These are phyloP conservation scores for Globodera ellingtonae DNA, from an alignment of 1,140 invertebrate species.

Conservation along the genomic window DNA sequence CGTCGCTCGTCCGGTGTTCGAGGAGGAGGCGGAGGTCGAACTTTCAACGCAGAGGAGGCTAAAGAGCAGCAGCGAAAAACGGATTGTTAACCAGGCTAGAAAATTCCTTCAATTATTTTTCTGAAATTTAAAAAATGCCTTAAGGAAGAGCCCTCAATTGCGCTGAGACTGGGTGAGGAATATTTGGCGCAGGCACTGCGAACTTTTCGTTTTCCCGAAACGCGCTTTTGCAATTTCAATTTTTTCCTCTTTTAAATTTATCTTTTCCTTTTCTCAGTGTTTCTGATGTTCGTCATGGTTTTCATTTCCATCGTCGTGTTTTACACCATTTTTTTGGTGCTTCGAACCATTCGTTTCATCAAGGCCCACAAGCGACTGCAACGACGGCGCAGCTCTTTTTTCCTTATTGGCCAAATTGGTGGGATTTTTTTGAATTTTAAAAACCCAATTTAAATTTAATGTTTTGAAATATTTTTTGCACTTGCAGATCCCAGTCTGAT, in stretches of 20 bases:
- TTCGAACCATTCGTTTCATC: constrained; percentile 38
- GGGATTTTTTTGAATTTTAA: not conserved
- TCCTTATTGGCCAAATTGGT: constrained; percentile 45
- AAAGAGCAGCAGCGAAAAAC: constrained; percentile 2
- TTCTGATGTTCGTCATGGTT: constrained; percentile 48
- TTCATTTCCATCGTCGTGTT: constrained; percentile 38
- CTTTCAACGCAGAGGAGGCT: constrained; percentile 2
- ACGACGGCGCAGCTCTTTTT: constrained; percentile 42
- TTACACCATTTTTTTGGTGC: constrained; percentile 50
- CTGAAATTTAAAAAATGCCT: not conserved
- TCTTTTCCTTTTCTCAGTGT: constrained; percentile 18
- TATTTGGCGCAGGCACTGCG: not conserved
- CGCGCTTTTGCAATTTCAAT: not conserved
- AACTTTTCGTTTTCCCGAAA: not conserved
- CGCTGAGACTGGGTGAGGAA: constrained; percentile 29
- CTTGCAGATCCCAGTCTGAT: constrained; percentile 19
- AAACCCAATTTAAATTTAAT: not conserved
- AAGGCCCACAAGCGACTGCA: constrained; percentile 25
- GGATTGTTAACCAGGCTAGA: constrained; percentile 1
- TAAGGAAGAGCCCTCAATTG: constrained; percentile 45
- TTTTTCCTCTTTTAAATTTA: not conserved
- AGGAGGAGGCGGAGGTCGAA: not conserved
- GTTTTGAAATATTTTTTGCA: not conserved
- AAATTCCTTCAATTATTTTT: not conserved
- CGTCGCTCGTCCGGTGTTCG: constrained; percentile 24